These are phyloP conservation scores for Calycopis cecrops DNA, from an alignment of 1,140 invertebrate genomes.

Conservation along the genomic window DNA sequence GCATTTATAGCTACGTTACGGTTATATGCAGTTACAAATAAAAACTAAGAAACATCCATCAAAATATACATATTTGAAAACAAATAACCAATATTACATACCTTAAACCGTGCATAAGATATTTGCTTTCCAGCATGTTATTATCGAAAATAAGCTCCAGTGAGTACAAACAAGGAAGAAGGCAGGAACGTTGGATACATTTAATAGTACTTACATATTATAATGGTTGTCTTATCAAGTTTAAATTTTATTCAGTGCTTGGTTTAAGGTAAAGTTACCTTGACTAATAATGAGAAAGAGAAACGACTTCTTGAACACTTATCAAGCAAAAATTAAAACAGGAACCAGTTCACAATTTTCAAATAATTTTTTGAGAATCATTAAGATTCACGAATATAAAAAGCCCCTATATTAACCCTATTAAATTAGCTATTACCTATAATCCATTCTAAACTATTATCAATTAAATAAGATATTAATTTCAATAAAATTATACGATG, in stretches of 20 bases:
- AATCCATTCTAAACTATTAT: conserved; percentile 59
- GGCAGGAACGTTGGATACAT: no score
- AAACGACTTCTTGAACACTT: conserved; percentile 15
- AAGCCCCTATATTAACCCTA: conserved; percentile 60
- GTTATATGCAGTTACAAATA: conserved; percentile 2
- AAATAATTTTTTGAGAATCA: conserved; percentile 29
- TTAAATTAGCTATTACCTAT: conserved; percentile 66
- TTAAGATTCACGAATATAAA: conserved; percentile 45
- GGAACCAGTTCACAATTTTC: conserved; percentile 30
- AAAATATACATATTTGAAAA: conserved; percentile 9
- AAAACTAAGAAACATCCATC: conserved; percentile 7
- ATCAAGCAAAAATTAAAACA: conserved; percentile 3
- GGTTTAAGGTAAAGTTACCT: conserved; percentile 11
- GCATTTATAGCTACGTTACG: conserved; percentile 1
- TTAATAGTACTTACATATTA: no score
- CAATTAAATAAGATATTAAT: conserved; percentile 59
- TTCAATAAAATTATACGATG: conserved; percentile 31
- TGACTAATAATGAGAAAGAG: conserved; percentile 11
- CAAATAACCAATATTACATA: conserved; percentile 5
- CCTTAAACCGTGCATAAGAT: conserved; percentile 7
- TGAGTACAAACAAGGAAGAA: no score
- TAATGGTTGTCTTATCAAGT: no score
- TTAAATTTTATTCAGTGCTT: background rate
- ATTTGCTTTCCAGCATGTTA: no score
- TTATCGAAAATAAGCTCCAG: no score